Conservation (phyloP, 2,797 vertebrate genomes). For the Schizothorax lantsangensis region DNA sequence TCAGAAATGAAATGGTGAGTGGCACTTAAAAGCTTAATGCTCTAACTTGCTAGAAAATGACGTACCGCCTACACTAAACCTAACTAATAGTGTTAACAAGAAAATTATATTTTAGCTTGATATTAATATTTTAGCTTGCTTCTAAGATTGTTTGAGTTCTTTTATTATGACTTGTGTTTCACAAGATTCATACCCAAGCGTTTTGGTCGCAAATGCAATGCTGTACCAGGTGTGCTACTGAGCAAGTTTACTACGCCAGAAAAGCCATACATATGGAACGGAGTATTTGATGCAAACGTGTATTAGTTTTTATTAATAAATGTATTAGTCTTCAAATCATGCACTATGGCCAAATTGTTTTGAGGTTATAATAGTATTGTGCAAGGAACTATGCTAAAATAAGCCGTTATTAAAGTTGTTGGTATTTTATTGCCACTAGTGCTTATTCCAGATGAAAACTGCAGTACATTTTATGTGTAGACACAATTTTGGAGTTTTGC, state of each 20-base stretch:
- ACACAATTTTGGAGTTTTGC: background rate
- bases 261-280: background rate
- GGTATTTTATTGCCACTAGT: background rate
- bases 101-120: background rate
- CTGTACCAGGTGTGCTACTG: background rate
- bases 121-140: background rate
- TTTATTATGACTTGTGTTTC: background rate
- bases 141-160: background rate
- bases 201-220: background rate
- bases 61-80: background rate
- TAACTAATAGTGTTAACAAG: background rate
- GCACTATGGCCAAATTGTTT: background rate
- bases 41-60: background rate
- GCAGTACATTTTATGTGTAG: background rate
- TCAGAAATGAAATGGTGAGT: background rate
- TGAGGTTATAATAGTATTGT: background rate
- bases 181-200: background rate
- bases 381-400: background rate
- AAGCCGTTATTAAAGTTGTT: background rate
- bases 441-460: background rate
- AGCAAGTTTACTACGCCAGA: background rate
- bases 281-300: background rate
- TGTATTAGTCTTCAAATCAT: background rate
- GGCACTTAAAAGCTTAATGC: background rate
- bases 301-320: background rate